Conservation (phyloP, 1,140 invertebrate species). For the Macrobrachium rosenbergii region DNA sequence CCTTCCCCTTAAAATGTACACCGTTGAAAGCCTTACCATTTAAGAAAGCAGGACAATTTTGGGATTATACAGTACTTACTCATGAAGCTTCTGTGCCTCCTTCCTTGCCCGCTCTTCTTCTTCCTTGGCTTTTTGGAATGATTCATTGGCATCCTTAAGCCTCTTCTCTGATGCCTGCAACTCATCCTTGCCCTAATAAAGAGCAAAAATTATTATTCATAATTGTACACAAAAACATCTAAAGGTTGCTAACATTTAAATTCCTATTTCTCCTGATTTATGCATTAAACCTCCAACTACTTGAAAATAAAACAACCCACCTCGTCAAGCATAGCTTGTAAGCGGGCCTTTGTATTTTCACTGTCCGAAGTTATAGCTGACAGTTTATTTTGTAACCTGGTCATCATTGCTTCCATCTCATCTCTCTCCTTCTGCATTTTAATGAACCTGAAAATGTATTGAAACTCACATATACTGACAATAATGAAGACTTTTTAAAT, state of each 20-base stretch:
- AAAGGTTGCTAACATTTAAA: too few species aligned
- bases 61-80: constrained; percentile 23
- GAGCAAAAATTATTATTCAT: neutral
- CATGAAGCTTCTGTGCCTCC: constrained; percentile 47
- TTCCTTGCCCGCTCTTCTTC: constrained; percentile 57
- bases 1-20: too few species aligned
- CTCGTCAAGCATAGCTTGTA: constrained; percentile 36
- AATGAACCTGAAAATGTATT: constrained; percentile 20
- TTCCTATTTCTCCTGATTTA: too few species aligned
- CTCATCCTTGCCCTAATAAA: constrained; percentile 55
- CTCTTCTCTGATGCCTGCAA: constrained; percentile 46
- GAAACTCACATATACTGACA: neutral
- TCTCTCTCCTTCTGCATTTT: constrained; percentile 38
- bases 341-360: constrained; percentile 19
- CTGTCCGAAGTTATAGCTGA: constrained; percentile 29
- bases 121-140: constrained; percentile 56
- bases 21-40: too few species aligned
- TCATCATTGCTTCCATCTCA: constrained; percentile 19
- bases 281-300: neutral
- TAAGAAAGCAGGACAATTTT: neutral
- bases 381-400: constrained; percentile 21
- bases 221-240: neutral
- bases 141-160: constrained; percentile 47
- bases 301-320: neutral
- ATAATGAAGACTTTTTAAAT: neutral